phyloP scores from a whole-genome alignment of 2,797 vertebrate genomes.

The Alcedo quadribrachys region DNA sequence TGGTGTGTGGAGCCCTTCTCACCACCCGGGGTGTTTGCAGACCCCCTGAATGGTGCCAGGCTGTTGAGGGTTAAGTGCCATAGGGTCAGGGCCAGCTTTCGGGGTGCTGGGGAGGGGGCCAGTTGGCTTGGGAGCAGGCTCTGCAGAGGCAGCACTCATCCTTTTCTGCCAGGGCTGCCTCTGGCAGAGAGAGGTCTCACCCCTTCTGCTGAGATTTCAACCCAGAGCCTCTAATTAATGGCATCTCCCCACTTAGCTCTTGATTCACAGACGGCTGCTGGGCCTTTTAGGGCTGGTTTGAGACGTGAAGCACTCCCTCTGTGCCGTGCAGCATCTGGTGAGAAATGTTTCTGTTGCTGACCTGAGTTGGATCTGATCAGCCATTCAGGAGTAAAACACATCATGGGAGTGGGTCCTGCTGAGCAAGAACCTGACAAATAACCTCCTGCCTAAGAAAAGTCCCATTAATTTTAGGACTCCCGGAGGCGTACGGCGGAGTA shows the following conservation, averaged over 20 bases:
- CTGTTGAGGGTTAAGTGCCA: fast-evolving
- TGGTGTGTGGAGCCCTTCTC: background rate
- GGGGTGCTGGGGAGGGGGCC: background rate
- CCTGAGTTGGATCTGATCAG: background rate
- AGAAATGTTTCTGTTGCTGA: background rate
- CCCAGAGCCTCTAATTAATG: background rate
- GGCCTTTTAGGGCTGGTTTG: constrained; percentile 16
- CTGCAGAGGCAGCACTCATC: background rate
- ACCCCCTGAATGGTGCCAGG: fast-evolving
- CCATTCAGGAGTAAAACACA: fast-evolving
- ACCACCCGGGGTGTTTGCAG: fast-evolving
- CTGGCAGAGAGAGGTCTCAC: background rate
- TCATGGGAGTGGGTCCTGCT: background rate
- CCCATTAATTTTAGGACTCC: background rate
- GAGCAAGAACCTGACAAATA: background rate
- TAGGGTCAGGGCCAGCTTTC: fast-evolving
- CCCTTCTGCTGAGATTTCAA: background rate
- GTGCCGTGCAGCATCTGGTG: background rate
- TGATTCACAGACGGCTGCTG: background rate
- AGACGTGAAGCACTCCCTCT: background rate
- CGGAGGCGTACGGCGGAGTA: background rate
- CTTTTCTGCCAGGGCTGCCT: background rate
- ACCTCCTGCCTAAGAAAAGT: background rate
- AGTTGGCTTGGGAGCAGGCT: background rate
- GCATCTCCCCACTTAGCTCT: background rate